phyloP scores from a whole-genome alignment of 2,113 vertebrate species.

The Micronycteris hirsuta region DNA sequence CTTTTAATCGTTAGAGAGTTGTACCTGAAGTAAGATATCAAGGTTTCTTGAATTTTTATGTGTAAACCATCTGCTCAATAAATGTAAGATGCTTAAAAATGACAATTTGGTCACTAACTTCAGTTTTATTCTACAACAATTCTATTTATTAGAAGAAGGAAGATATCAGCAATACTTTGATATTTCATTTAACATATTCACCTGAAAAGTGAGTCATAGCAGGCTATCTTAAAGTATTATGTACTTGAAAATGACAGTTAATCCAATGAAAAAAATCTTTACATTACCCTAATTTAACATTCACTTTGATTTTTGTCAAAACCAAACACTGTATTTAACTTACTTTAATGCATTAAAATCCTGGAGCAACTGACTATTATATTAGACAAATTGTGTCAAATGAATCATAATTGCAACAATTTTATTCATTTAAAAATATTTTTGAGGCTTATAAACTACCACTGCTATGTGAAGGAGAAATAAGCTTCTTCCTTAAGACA shows the following conservation, averaged over 20 bases:
- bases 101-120: neutral
- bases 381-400: neutral
- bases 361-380: neutral
- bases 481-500: neutral
- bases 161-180: constrained; percentile 60
- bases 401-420: neutral
- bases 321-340: neutral
- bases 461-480: neutral
- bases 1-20: neutral
- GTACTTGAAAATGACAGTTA: constrained; percentile 66
- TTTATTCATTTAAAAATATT: neutral
- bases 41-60: constrained; percentile 53
- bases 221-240: constrained; percentile 58
- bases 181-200: constrained; percentile 69
- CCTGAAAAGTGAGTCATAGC: constrained; percentile 60
- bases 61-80: constrained; percentile 71
- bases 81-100: constrained; percentile 56
- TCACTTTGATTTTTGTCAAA: neutral
- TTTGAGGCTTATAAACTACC: neutral
- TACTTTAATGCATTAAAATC: neutral
- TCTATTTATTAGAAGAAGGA: neutral
- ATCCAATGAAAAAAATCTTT: neutral
- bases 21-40: neutral
- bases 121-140: neutral
- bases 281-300: neutral